Evolutionary conservation across 92 coral and sea anemone genomes (phyloP).

Genomic region (Epizoanthus scotinus): DNA sequence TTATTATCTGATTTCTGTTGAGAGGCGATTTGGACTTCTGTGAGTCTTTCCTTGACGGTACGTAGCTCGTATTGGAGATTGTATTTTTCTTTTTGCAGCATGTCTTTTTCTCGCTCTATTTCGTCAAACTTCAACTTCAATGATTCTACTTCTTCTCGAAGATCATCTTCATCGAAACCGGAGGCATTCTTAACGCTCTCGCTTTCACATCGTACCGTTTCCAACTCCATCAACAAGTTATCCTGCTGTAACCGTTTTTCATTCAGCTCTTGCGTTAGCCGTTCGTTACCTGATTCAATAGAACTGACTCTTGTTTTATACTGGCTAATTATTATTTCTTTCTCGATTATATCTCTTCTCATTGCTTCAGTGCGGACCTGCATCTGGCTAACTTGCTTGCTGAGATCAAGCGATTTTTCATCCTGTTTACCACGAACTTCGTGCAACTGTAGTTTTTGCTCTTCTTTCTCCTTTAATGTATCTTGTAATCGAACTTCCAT

Average conservation of each 20-base stretch:
- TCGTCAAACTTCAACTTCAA: constrained; percentile 66
- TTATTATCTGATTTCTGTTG: constrained; percentile 77
- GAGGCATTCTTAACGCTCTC: constrained; percentile 56
- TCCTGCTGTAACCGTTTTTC: constrained; percentile 71
- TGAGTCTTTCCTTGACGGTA: constrained; percentile 59
- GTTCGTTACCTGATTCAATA: constrained; percentile 71
- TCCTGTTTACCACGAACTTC: constrained; percentile 72
- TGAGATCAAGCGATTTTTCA: constrained; percentile 58
- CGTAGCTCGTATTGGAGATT: constrained; percentile 72
- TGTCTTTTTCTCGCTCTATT: constrained; percentile 71
- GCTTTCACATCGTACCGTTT: constrained; percentile 53
- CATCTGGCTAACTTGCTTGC: constrained; percentile 65
- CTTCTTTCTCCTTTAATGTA: constrained; percentile 74
- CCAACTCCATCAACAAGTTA: constrained; percentile 58
- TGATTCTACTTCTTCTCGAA: constrained; percentile 83
- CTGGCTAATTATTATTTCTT: constrained; percentile 76
- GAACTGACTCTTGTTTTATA: constrained; percentile 67
- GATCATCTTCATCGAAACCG: constrained; percentile 54
- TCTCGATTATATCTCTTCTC: constrained; percentile 76
- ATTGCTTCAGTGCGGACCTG: constrained; percentile 72
- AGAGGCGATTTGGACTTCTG: constrained; percentile 75
- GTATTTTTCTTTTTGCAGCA: constrained; percentile 61
- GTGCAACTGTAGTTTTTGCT: constrained; percentile 56
- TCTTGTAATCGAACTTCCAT: constrained; percentile 74
- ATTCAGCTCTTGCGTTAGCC: constrained; percentile 67